Conservation (phyloP, 2,113 vertebrate genomes). For the Gambusia affinis region DNA sequence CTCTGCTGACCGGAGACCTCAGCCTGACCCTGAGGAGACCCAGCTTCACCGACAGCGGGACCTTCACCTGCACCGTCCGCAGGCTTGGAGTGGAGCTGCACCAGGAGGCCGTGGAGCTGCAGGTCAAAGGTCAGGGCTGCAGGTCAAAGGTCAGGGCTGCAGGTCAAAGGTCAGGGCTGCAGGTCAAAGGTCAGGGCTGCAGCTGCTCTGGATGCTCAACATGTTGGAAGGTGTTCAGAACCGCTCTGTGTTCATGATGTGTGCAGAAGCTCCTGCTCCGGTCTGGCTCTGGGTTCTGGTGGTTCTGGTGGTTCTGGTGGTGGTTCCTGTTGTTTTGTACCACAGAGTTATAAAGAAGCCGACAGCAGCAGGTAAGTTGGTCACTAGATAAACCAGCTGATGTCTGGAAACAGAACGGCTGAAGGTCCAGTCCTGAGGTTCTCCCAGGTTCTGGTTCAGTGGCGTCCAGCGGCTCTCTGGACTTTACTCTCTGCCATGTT, state of each 20-base stretch:
- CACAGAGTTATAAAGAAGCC: not conserved
- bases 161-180: conserved; percentile 7
- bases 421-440: not conserved
- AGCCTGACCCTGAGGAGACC: conserved; percentile 7
- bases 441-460: not conserved
- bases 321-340: not conserved
- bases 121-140: not conserved
- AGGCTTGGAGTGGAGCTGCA: fast-evolving
- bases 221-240: not conserved
- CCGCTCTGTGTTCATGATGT: not conserved
- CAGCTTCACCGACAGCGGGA: fast-evolving
- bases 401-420: not conserved
- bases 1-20: conserved; percentile 15
- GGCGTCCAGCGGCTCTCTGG: not conserved
- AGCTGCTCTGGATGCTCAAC: not conserved
- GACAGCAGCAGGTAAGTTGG: not conserved
- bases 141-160: not conserved
- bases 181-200: not conserved
- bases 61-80: not conserved
- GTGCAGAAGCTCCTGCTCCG: not conserved
- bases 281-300: not conserved
- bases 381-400: not conserved
- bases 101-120: not conserved
- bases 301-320: not conserved
- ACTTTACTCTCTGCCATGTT: fast-evolving